Base-by-base conservation (phyloP, 92 coral and sea anemone species). In the Bergia sp. region DNA sequence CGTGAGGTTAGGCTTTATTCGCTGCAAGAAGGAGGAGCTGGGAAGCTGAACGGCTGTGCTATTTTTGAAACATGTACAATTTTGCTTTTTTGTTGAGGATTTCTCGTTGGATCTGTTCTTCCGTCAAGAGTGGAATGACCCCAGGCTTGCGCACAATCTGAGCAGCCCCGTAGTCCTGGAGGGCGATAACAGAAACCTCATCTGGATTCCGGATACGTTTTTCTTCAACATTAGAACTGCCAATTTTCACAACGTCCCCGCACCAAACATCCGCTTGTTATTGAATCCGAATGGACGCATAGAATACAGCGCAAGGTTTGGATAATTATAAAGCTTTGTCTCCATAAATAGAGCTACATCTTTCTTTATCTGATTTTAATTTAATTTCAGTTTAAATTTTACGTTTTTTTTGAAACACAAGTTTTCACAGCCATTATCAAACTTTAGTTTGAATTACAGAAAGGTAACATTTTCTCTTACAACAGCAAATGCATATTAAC, bases 141-240 rank as follows among this genome's bases (percentile, higher is more conserved):
- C 93, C 16, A 90, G 98, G 11, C 90, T 96, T 37, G 85, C 82
- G 29, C 96, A 94, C 73, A 75, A 91, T 41, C 89, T 94, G 15
- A 80, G 88, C 10, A 81, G 91, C 42, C 88, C 95, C 6, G 76
- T 94, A 29, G 41, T 90, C n/a, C 81, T 96, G 69, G 89, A 90
- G 0, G 98, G 94, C 5, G 73, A 89, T 7, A 79, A 79, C 69
- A 85, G 89, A 11, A 65, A 87, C 58, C 67, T 77, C 1, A 83
- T 96, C 39, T 96, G 98, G 98, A 87, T 91, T n/a, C 98, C 98
- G 1, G 98, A 94, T 88, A 94, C 98, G 7, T 96, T 89, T 86
- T 91, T 96, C 66, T 88, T 90, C 36, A 96, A 96, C 86, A 87
- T 96, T 21, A 90, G 94, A 84, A 94, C 91, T 37, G 96, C 94